Evolutionary conservation across 2,797 vertebrate genomes (phyloP).

Genomic region (Gouania willdenowi): DNA sequence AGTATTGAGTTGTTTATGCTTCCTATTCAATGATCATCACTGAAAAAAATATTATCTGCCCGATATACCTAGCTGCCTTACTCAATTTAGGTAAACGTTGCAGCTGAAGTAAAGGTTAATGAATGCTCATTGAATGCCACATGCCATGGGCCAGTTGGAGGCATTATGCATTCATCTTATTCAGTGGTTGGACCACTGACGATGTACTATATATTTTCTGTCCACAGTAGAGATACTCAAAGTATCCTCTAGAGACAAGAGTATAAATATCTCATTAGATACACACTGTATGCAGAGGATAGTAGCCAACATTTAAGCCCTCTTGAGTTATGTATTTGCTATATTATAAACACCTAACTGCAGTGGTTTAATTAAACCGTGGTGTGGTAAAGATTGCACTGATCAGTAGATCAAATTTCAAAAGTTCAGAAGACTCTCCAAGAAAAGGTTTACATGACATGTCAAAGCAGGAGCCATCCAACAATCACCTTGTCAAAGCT

Average conservation of each 20-base stretch:
- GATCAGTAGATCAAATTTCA: not conserved
- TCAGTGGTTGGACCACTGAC: conserved; percentile 34
- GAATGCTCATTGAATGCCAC: conserved; percentile 70
- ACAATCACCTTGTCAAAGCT: conserved; percentile 69
- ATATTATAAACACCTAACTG: not conserved
- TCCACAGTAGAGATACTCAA: conserved; percentile 19
- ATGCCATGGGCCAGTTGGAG: conserved; percentile 43
- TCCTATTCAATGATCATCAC: conserved; percentile 11
- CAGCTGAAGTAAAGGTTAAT: conserved; percentile 66
- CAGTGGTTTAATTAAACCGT: too few relatives aligned
- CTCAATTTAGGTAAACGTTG: conserved; percentile 48
- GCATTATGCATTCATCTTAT: conserved; percentile 60
- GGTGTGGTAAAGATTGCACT: too few relatives aligned
- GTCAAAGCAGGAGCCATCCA: conserved; percentile 46
- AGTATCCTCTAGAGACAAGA: conserved; percentile 37
- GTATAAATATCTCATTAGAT: conserved; percentile 60
- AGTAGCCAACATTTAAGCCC: conserved; percentile 27
- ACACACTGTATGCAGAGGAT: conserved; percentile 28
- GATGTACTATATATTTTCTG: conserved; percentile 52
- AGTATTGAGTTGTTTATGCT: conserved; percentile 13
- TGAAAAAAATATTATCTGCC: conserved; percentile 29
- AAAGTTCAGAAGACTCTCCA: conserved; percentile 13
- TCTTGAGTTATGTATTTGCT: not conserved
- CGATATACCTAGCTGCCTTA: conserved; percentile 15
- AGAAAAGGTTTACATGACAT: conserved; percentile 38